phyloP scores from a whole-genome alignment of 2,113 vertebrate species.

The Butorides virescens region DNA sequence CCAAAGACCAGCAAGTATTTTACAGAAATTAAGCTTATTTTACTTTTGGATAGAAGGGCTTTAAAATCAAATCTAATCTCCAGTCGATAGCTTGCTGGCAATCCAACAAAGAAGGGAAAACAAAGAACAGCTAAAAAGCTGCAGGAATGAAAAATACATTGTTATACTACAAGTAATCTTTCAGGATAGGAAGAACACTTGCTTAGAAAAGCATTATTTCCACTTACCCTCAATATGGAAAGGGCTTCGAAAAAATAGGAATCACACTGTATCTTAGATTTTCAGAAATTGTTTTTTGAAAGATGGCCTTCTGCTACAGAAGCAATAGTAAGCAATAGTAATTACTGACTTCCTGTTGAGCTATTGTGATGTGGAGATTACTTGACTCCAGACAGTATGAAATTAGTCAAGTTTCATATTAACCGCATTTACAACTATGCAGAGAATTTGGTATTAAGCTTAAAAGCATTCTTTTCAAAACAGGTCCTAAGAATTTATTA shows the following conservation, averaged over 20 bases:
- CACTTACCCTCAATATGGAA: not conserved
- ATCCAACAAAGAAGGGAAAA: not conserved
- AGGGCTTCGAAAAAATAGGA: not conserved
- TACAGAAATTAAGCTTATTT: not conserved
- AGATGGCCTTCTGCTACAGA: not conserved
- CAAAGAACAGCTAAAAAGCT: not conserved
- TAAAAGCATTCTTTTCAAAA: not conserved
- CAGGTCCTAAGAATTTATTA: rapidly evolving
- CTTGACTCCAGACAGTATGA: not conserved
- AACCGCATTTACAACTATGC: not conserved
- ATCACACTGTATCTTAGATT: not conserved
- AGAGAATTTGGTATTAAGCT: not conserved
- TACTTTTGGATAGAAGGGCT: not conserved
- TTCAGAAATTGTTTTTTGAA: not conserved
- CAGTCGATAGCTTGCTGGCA: not conserved
- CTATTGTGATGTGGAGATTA: too few relatives aligned
- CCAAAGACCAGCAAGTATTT: not conserved
- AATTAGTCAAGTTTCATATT: not conserved
- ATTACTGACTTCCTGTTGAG: not conserved
- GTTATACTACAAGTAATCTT: not conserved
- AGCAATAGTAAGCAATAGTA: not conserved
- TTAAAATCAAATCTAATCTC: not conserved
- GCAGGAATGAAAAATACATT: not conserved
- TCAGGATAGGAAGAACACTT: not conserved
- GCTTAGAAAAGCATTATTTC: not conserved